Percentiles rank a stretch among this genome's conserved stretches.
Evolutionary conservation across 2,113 vertebrate genomes (phyloP).

Genomic region (Ondatra zibethicus): DNA sequence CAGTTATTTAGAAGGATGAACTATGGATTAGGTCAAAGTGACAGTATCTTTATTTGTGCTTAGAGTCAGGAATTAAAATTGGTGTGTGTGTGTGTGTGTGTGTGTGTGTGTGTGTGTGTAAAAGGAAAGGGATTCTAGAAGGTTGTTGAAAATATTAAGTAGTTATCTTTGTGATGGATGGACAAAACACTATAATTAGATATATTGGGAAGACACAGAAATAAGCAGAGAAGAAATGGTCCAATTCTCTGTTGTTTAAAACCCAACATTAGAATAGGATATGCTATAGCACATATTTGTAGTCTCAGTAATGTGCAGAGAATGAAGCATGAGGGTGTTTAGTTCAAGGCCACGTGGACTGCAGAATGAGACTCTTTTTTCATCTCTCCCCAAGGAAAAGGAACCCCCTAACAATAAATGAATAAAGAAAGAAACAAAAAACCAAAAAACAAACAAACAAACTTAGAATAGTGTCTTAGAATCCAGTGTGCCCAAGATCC

Average conservation of each 20-base stretch:
- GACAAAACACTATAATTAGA: background rate
- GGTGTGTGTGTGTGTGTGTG: background rate
- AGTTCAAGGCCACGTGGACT: background rate
- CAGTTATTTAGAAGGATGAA: constrained; percentile 66
- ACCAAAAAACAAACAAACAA: background rate
- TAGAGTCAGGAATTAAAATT: constrained; percentile 50
- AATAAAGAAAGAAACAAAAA: background rate
- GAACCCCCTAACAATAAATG: background rate
- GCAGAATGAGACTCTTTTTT: background rate
- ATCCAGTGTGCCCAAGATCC: no score
- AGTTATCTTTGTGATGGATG: background rate
- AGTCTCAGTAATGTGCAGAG: background rate
- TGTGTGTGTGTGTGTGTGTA: background rate
- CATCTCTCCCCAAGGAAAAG: background rate
- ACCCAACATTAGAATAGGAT: background rate
- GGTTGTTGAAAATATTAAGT: background rate
- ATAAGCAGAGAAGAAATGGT: background rate
- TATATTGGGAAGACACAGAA: background rate
- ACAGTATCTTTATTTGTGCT: constrained; percentile 63
- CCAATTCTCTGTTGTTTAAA: constrained; percentile 18
- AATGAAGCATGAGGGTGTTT: background rate
- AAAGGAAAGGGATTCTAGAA: background rate
- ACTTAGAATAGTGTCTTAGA: background rate
- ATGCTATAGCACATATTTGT: background rate
- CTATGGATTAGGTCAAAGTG: constrained; percentile 64